A percentile compares a stretch with the other conserved stretches of the same genome.
Evolutionary conservation across 2,113 vertebrate genomes (phyloP).

Genomic region (Alligator mississippiensis): DNA sequence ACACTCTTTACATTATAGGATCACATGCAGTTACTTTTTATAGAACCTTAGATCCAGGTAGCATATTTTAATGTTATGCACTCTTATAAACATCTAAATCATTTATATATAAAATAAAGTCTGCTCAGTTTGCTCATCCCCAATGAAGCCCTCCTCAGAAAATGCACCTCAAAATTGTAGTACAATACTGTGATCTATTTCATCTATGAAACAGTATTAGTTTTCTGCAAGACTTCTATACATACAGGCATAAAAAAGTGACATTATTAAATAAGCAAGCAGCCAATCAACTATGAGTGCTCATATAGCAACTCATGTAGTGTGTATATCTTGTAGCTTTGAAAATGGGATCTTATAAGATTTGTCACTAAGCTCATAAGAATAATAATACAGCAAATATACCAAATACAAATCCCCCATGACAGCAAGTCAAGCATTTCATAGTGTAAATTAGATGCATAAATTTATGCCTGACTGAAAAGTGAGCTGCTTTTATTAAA

Average conservation of each 20-base stretch:
- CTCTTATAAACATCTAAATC: neutral
- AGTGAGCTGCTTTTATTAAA: neutral
- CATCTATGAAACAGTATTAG: neutral
- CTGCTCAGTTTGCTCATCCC: neutral
- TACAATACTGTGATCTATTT: neutral
- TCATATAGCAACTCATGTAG: neutral
- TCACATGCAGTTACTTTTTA: neutral
- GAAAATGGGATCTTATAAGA: neutral
- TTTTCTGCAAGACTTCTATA: neutral
- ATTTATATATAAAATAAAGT: neutral
- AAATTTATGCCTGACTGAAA: neutral
- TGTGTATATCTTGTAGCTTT: neutral
- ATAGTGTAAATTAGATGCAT: neutral
- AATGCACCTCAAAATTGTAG: neutral
- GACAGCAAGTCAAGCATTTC: neutral
- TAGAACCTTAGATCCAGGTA: neutral
- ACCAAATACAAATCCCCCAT: neutral
- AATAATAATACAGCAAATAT: neutral
- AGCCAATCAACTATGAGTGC: no score
- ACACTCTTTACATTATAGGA: no score
- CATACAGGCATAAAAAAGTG: neutral
- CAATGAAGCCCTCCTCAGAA: neutral
- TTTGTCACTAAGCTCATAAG: neutral
- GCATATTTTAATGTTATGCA: neutral
- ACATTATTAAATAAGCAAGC: neutral